Evolutionary conservation across 2,888 invertebrate species (phyloP).

Genomic region (Dasysyrphus tricinctus): DNA sequence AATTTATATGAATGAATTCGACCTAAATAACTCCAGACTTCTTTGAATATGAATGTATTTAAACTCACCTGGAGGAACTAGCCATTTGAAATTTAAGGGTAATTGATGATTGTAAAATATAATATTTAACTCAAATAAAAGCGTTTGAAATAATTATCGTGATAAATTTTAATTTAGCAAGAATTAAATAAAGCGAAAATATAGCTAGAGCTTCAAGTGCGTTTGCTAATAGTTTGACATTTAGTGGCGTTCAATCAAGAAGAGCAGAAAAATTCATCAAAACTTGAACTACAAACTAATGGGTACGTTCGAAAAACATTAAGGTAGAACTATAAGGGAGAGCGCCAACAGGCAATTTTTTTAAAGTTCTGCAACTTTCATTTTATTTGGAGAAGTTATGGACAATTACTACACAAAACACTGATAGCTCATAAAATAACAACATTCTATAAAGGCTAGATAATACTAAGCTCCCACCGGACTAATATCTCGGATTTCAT

Average conservation of each 20-base stretch:
- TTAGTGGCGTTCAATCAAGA: neutral
- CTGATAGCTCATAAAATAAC: too few species aligned
- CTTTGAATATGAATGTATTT: neutral
- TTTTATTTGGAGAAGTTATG: too few species aligned
- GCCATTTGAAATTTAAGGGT: slow-evolving; percentile 68
- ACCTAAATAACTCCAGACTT: slow-evolving; percentile 29
- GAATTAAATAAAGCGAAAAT: slow-evolving; percentile 30
- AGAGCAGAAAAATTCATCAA: neutral
- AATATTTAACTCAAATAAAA: neutral
- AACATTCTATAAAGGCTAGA: too few species aligned
- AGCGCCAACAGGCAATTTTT: neutral
- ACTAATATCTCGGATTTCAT: too few species aligned
- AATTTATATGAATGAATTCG: slow-evolving; percentile 14
- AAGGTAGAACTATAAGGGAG: neutral
- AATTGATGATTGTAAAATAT: neutral
- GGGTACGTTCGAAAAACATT: neutral
- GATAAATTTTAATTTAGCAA: slow-evolving; percentile 9
- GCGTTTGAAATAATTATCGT: neutral
- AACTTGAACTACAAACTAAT: neutral
- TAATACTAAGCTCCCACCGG: too few species aligned
- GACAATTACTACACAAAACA: too few species aligned
- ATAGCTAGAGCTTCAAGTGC: slow-evolving; percentile 18
- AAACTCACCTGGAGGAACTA: slow-evolving; percentile 76
- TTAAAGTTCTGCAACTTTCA: too few species aligned
- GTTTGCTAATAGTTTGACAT: slow-evolving; percentile 25